Conservation (phyloP, 2,888 invertebrate genomes). For the Lamellibrachia satsuma region DNA sequence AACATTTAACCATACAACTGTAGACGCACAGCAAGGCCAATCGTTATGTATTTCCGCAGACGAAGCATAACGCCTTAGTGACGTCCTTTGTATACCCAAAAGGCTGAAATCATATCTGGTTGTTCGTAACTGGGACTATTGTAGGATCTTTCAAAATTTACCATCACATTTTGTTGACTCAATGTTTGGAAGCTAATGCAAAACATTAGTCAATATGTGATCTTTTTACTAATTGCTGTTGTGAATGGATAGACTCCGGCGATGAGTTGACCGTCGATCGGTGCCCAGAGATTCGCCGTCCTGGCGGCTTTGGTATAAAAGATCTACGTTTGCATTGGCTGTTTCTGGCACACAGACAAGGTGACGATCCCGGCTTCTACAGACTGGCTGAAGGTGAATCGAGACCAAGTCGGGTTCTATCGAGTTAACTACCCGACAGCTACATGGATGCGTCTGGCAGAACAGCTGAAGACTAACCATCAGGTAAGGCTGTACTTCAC, state of each 20-base stretch:
- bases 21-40: too few relatives aligned
- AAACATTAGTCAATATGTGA: background rate
- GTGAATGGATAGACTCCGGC: background rate
- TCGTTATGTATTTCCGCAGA: too few relatives aligned
- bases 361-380: background rate
- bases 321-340: background rate
- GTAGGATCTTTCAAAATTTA: background rate
- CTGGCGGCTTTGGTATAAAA: too few relatives aligned
- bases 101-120: too few relatives aligned
- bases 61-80: too few relatives aligned
- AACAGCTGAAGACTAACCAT: conserved; percentile 14
- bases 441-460: conserved; percentile 71
- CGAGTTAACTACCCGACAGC: conserved; percentile 81
- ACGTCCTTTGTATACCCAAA: too few relatives aligned
- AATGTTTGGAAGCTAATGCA: background rate
- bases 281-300: background rate
- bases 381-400: conserved; percentile 85
- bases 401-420: conserved; percentile 86
- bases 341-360: background rate
- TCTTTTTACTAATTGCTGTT: background rate
- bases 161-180: background rate
- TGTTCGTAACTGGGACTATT: background rate
- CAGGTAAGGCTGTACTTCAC: background rate
- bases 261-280: background rate
- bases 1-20: too few relatives aligned